A percentile compares a stretch with the other conserved stretches of the same genome.
Conservation (phyloP, 2,888 invertebrate genomes). For the Phorcus lineatus region DNA sequence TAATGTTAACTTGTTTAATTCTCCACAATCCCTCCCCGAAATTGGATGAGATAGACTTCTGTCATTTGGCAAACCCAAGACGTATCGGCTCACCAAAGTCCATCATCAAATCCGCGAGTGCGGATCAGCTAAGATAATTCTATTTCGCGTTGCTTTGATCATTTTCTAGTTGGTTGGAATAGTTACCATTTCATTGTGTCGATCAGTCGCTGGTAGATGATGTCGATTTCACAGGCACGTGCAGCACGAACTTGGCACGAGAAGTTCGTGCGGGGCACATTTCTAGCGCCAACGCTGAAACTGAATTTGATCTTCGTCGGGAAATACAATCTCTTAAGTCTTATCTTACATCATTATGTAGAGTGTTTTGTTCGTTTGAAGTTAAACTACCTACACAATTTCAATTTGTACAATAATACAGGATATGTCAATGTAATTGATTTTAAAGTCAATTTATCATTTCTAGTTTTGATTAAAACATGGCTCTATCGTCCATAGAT, state of each 20-base stretch:
- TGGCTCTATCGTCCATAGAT: too few relatives aligned
- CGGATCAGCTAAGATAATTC: not conserved
- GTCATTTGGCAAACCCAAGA: not conserved
- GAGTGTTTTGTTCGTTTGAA: too few relatives aligned
- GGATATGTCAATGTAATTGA: too few relatives aligned
- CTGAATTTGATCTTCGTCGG: not conserved
- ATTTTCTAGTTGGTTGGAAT: not conserved
- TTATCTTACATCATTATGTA: not conserved
- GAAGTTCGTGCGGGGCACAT: not conserved
- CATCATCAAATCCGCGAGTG: not conserved
- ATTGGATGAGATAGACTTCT: not conserved
- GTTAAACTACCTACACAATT: too few relatives aligned
- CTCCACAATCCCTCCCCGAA: slow-evolving; percentile 1
- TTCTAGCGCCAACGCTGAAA: not conserved
- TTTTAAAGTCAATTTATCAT: too few relatives aligned
- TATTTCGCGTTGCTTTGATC: not conserved
- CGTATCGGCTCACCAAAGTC: not conserved
- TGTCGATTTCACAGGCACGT: not conserved
- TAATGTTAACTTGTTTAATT: slow-evolving; percentile 9
- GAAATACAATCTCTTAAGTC: not conserved
- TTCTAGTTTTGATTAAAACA: too few relatives aligned
- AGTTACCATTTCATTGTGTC: too few relatives aligned
- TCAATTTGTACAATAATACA: too few relatives aligned
- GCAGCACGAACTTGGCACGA: not conserved
- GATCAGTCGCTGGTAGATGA: not conserved